Conservation (phyloP, 1,140 invertebrate species). For the Palaemon carinicauda region DNA sequence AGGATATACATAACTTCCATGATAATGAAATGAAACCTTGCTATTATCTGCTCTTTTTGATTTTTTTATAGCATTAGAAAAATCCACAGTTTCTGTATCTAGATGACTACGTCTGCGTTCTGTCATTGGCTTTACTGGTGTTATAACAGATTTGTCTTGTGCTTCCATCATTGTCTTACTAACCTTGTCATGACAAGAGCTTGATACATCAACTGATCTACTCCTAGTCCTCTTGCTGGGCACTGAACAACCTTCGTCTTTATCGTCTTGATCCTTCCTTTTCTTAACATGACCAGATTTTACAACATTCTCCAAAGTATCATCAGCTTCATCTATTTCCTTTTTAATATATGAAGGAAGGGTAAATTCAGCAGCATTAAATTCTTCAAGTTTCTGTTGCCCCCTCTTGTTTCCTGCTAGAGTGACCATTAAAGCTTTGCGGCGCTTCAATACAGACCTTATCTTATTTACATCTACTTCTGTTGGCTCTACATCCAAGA, state of each 20-base stretch:
- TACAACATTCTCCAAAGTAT: background rate
- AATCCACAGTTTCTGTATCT: no score
- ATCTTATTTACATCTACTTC: conserved; percentile 46
- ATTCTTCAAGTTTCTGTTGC: conserved; percentile 33
- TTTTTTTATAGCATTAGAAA: no score
- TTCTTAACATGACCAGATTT: background rate
- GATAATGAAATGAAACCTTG: no score
- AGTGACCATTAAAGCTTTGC: conserved; percentile 51
- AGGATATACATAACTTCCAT: no score
- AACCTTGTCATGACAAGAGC: no score
- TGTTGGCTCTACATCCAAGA: background rate
- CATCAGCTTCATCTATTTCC: background rate
- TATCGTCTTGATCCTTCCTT: background rate
- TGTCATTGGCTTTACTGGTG: no score
- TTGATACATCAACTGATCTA: no score
- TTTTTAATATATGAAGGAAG: conserved; percentile 24
- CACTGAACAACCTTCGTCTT: background rate
- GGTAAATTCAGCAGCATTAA: conserved; percentile 42
- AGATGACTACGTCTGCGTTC: no score
- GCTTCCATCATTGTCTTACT: no score
- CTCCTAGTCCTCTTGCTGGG: background rate
- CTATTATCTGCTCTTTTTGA: no score
- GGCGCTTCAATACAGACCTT: conserved; percentile 38
- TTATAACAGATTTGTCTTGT: no score
- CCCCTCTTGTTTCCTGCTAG: conserved; percentile 38